A percentile compares a stretch with the other conserved stretches of the same genome.
Conservation (phyloP, 1,140 invertebrate species). For the Leptinotarsa texana region DNA sequence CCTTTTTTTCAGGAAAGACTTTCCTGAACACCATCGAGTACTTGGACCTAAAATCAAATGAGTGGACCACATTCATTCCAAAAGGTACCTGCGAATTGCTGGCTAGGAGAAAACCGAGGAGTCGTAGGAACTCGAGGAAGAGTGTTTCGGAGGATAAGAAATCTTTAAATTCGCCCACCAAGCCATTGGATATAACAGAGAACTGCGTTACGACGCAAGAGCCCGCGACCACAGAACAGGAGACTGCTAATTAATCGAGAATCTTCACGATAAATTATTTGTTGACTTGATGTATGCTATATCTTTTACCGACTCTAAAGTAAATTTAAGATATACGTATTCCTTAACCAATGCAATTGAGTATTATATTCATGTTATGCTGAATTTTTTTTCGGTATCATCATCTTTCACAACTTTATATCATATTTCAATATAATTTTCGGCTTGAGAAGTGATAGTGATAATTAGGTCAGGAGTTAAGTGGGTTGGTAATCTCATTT, state of each 20-base stretch:
- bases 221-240: background rate
- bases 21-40: constrained; percentile 86
- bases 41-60: constrained; percentile 69
- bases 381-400: constrained; percentile 12
- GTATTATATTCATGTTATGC: constrained; percentile 31
- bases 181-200: background rate
- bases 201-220: background rate
- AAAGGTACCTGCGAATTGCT: constrained; percentile 43
- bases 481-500: no score
- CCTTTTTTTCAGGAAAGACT: constrained; percentile 59
- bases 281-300: background rate
- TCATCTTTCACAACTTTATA: background rate
- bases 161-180: constrained; percentile 16
- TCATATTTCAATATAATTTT: background rate
- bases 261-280: background rate
- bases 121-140: constrained; percentile 44
- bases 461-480: no score
- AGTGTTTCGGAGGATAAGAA: constrained; percentile 48
- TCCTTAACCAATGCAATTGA: constrained; percentile 15
- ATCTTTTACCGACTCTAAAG: background rate
- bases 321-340: constrained; percentile 3
- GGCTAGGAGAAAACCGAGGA: constrained; percentile 39
- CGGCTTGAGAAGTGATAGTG: no score
- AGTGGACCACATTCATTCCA: constrained; percentile 71
- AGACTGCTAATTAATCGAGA: constrained; percentile 3